A percentile compares a stretch with the other conserved stretches of the same genome.
These are phyloP conservation scores for Neogobius melanostomus DNA, from an alignment of 2,113 vertebrate species.

Conservation along the genomic window DNA sequence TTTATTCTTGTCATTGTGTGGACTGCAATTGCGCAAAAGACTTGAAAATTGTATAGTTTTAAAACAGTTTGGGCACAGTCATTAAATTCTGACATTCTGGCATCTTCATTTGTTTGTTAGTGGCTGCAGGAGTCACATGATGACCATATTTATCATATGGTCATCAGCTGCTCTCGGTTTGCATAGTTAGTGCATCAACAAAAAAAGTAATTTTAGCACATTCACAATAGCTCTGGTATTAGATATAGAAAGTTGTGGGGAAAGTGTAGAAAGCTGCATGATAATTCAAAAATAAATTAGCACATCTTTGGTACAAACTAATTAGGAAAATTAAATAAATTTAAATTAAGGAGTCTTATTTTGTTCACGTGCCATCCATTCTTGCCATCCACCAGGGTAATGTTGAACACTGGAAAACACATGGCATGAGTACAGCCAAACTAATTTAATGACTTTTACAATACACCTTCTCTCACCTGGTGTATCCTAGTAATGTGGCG, in stretches of 20 bases:
- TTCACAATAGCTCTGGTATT: not conserved
- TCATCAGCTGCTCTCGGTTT: conserved; percentile 17
- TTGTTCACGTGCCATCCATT: conserved; percentile 84
- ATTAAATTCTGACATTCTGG: not conserved
- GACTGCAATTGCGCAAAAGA: not conserved
- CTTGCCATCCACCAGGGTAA: conserved; percentile 89
- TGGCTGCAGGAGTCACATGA: not conserved
- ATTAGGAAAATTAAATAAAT: conserved; percentile 16
- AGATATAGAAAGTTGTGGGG: not conserved
- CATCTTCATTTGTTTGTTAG: no score
- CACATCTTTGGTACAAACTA: not conserved
- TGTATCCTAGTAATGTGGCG: conserved; percentile 85
- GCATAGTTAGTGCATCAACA: conserved; percentile 38
- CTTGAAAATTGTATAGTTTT: conserved; percentile 7
- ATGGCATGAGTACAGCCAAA: not conserved
- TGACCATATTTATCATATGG: not conserved
- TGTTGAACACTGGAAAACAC: conserved; percentile 81
- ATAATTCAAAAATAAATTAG: not conserved
- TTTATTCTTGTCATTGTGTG: conserved; percentile 23
- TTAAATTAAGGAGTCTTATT: conserved; percentile 11
- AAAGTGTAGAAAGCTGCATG: not conserved
- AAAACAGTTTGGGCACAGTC: not conserved
- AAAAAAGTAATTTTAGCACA: not conserved
- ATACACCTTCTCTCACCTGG: conserved; percentile 72
- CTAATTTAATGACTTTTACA: not conserved